A percentile compares a stretch with the other conserved stretches of the same genome.
phyloP scores from a whole-genome alignment of 35 echinoderm and acorn worm species.

The Apostichopus parvimensis region DNA sequence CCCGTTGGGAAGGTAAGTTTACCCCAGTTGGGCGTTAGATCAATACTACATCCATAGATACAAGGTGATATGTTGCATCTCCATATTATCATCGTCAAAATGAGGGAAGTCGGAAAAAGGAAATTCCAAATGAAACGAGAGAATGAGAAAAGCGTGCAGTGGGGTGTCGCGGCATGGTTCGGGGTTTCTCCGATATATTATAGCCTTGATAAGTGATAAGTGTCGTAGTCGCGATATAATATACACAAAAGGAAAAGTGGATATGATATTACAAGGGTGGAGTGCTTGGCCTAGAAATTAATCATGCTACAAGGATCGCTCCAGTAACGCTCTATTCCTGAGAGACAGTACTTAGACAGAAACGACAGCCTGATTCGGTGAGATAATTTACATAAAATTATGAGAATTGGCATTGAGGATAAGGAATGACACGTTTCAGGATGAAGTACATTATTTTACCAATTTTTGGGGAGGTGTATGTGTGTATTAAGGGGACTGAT shows the following conservation, averaged over 20 bases:
- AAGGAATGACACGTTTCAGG: not conserved
- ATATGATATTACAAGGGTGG: slow-evolving; percentile 20
- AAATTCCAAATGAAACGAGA: not conserved
- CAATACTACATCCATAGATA: slow-evolving; percentile 48
- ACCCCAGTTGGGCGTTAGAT: slow-evolving; percentile 40
- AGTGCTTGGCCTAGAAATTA: slow-evolving; percentile 54
- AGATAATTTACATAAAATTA: slow-evolving; percentile 35
- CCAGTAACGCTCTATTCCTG: not conserved
- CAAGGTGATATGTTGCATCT: not conserved
- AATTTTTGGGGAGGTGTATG: not conserved
- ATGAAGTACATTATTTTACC: not conserved
- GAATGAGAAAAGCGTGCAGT: not conserved
- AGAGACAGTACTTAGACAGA: not conserved
- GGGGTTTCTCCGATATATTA: not conserved
- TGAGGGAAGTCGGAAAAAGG: not conserved
- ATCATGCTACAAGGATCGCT: slow-evolving; percentile 32
- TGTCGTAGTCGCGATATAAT: too few relatives aligned
- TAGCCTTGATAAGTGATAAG: not conserved
- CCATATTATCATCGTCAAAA: not conserved
- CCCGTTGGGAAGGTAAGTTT: slow-evolving; percentile 35
- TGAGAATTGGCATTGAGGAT: not conserved
- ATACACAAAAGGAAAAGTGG: not conserved
- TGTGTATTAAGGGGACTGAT: not conserved
- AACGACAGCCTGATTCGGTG: not conserved
- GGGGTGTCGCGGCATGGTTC: not conserved